Conservation (phyloP, 92 coral and sea anemone species). For the Zoanthus solanderi region DNA sequence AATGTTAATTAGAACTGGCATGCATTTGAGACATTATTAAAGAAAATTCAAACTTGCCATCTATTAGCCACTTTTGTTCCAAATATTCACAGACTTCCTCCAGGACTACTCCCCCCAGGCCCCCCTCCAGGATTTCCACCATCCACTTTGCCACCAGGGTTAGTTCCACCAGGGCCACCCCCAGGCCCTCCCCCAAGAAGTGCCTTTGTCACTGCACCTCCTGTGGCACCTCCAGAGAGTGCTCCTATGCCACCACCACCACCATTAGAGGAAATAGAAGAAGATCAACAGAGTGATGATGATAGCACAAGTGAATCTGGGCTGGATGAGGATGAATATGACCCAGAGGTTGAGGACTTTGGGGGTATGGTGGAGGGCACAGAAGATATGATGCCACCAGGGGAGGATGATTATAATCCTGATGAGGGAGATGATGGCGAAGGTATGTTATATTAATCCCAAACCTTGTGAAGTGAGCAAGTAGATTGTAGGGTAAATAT, state of each 20-base stretch:
- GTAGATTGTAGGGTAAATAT: background rate
- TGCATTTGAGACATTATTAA: too few species aligned
- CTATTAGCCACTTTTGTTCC: background rate
- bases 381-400: constrained; percentile 53
- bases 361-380: constrained; percentile 44
- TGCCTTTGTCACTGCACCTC: constrained; percentile 31
- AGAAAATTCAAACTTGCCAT: background rate
- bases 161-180: constrained; percentile 73
- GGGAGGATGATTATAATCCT: constrained; percentile 55
- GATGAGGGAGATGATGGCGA: constrained; percentile 57
- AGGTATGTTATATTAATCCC: constrained; percentile 40
- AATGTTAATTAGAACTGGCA: too few species aligned
- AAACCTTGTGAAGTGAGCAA: background rate
- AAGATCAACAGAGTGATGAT: constrained; percentile 73
- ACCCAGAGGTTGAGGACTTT: constrained; percentile 73
- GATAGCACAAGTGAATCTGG: constrained; percentile 93
- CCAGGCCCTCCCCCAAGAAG: constrained; percentile 71
- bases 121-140: constrained; percentile 64
- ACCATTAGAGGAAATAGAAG: constrained; percentile 53
- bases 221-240: constrained; percentile 13
- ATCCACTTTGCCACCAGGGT: constrained; percentile 75
- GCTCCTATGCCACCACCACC: constrained; percentile 19
- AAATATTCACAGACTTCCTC: constrained; percentile 66
- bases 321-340: constrained; percentile 88
- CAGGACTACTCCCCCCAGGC: constrained; percentile 79